These are phyloP conservation scores for Psittacula echo DNA, from an alignment of 2,797 vertebrate genomes.

Conservation along the genomic window DNA sequence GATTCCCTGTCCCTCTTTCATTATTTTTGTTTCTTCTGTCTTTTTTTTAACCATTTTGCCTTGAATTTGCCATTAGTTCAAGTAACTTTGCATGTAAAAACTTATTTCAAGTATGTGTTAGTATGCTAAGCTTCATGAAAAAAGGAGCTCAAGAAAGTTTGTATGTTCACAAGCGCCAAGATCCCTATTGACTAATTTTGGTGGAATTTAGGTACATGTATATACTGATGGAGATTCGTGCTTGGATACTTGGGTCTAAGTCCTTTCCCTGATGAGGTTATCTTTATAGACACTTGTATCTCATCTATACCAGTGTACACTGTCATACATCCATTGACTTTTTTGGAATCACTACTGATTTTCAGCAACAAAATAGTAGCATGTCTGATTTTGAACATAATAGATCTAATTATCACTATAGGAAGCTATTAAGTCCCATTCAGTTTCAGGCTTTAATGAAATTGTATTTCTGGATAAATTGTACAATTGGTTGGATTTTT, in stretches of 20 bases:
- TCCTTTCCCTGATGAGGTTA: not conserved
- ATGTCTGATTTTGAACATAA: not conserved
- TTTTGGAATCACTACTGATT: not conserved
- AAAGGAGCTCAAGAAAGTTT: not conserved
- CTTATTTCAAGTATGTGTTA: not conserved
- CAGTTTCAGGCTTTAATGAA: not conserved
- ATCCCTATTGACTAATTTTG: not conserved
- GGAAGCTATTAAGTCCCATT: not conserved
- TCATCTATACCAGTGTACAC: not conserved
- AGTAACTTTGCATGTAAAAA: not conserved
- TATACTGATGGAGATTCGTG: not conserved
- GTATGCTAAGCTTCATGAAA: not conserved
- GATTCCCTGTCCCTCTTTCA: conserved; percentile 8
- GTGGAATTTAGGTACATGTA: not conserved
- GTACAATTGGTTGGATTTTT: not conserved
- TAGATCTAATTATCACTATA: not conserved
- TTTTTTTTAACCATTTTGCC: not conserved
- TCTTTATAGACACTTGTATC: not conserved
- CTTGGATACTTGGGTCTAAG: not conserved
- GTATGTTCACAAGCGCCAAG: not conserved
- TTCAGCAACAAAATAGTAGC: not conserved
- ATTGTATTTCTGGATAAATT: not conserved
- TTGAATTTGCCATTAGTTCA: not conserved
- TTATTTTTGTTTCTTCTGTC: not conserved
- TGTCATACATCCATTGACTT: not conserved